These are phyloP conservation scores for Tangara arthus DNA, from an alignment of 2,797 vertebrate species.

Conservation along the genomic window DNA sequence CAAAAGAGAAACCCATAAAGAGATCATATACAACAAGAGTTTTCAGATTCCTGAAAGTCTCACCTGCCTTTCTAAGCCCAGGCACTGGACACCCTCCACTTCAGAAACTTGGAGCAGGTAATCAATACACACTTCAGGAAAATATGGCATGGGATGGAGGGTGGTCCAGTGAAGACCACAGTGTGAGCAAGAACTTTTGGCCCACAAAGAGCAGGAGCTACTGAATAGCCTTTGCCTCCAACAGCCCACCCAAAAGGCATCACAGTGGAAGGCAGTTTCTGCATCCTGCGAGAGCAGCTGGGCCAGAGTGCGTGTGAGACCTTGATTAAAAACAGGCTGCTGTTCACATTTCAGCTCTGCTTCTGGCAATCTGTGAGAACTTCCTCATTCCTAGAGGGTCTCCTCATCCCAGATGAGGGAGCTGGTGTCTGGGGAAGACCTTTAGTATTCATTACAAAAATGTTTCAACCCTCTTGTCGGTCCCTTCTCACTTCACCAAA, in stretches of 20 bases:
- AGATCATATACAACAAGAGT: not conserved
- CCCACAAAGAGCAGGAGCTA: not conserved
- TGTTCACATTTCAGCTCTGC: conserved; percentile 19
- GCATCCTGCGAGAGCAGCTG: not conserved
- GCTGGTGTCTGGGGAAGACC: conserved; percentile 58
- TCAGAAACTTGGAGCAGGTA: not conserved
- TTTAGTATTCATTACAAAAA: conserved; percentile 43
- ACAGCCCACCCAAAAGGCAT: not conserved
- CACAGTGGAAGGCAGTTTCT: not conserved
- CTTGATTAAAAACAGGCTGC: conserved; percentile 56
- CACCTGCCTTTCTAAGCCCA: not conserved
- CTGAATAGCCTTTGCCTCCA: not conserved
- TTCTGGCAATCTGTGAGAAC: not conserved
- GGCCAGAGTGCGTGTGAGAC: conserved; percentile 23
- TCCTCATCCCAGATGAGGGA: conserved; percentile 62
- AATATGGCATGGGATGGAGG: not conserved
- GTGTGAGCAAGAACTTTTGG: not conserved
- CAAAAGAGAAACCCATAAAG: not conserved
- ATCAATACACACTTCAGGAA: fast-evolving
- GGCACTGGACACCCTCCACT: not conserved
- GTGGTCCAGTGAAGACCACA: not conserved
- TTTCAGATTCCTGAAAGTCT: not conserved
- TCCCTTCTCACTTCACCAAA: conserved; percentile 22
- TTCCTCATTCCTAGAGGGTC: conserved; percentile 58
- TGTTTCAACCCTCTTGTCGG: not conserved